Base-by-base conservation (phyloP, 35 echinoderm and acorn worm genomes). In the Ophiothrix spiculata region DNA sequence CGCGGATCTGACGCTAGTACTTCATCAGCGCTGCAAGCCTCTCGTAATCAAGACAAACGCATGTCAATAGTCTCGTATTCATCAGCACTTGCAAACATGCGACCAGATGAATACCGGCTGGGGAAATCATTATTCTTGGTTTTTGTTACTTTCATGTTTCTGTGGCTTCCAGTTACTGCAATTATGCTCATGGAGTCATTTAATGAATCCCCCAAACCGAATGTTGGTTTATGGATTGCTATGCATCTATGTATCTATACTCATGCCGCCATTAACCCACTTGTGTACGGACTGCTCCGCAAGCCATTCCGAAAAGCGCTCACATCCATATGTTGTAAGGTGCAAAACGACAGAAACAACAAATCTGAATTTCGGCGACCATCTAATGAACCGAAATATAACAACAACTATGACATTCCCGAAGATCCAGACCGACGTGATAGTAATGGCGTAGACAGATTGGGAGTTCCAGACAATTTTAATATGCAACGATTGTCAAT, bases 181-280 rank as follows among this genome's bases (percentile, higher is more conserved):
- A 54, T 83, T 49, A 77, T 77, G 56, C 34, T 90, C 10, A 35
- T 77, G 40, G 81, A 36, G 32, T 75, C 81, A 14, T 84, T 84
- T 33, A 54, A 64, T 0, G 13, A 11, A 28, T 76, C 64, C 13
- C 16, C 32, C 28, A 41, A 35, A n/a, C 63, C 81, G 13, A 35
- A 54, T 36, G 39, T 39, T 28, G 88, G 40, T 0, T 76, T 83
- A 14, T 84, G 76, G 38, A 39, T 90, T n/a, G 74, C 81, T 33
- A 90, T 90, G 60, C 88, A 90, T 38, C 4, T 90, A 40, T 90
- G 81, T 28, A 40, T 84, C 38, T 90, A 84, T 41, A 75, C 82
- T 0, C 88, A 90, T n/a, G 81, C 78, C 0, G 81, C 81, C 3
- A 75, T 90, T 1, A 90, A 90, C 34, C 88, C 88, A n/a, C 74